phyloP scores from a whole-genome alignment of 2,797 vertebrate genomes.

The Arrhamphus sclerolepis region DNA sequence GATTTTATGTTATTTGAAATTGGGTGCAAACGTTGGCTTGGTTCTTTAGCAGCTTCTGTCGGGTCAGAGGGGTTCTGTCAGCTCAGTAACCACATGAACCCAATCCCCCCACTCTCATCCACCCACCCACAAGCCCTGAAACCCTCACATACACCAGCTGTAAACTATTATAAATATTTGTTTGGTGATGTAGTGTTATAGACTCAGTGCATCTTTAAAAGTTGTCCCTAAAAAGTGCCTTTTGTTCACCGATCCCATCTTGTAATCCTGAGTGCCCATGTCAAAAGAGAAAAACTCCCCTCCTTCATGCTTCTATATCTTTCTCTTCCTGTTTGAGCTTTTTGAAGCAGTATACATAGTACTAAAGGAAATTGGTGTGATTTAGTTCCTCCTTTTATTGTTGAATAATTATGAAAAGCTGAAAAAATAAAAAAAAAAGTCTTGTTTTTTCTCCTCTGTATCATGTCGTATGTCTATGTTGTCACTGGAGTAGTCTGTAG shows the following conservation, averaged over 20 bases:
- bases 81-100: slow-evolving; percentile 38
- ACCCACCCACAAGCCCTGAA: not conserved
- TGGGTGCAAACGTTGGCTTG: slow-evolving; percentile 18
- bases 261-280: slow-evolving; percentile 83
- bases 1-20: slow-evolving; percentile 19
- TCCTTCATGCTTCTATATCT: slow-evolving; percentile 76
- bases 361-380: slow-evolving; percentile 89
- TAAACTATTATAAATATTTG: slow-evolving; percentile 85
- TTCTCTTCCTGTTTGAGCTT: slow-evolving; percentile 80
- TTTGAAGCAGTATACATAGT: slow-evolving; percentile 88
- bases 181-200: slow-evolving; percentile 85
- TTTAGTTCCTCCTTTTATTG: slow-evolving; percentile 87
- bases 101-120: slow-evolving; percentile 12
- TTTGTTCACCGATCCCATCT: slow-evolving; percentile 87
- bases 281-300: slow-evolving; percentile 74
- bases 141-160: slow-evolving; percentile 55
- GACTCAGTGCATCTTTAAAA: slow-evolving; percentile 86
- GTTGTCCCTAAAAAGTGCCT: slow-evolving; percentile 88
- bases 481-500: slow-evolving; percentile 87
- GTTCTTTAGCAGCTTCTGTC: slow-evolving; percentile 39
- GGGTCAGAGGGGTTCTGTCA: slow-evolving; percentile 15
- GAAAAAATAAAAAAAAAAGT: slow-evolving; percentile 67
- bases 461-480: slow-evolving; percentile 84
- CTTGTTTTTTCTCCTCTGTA: slow-evolving; percentile 85
- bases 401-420: slow-evolving; percentile 82